Conservation (phyloP, 2,797 vertebrate species). For the Dryobates pubescens region DNA sequence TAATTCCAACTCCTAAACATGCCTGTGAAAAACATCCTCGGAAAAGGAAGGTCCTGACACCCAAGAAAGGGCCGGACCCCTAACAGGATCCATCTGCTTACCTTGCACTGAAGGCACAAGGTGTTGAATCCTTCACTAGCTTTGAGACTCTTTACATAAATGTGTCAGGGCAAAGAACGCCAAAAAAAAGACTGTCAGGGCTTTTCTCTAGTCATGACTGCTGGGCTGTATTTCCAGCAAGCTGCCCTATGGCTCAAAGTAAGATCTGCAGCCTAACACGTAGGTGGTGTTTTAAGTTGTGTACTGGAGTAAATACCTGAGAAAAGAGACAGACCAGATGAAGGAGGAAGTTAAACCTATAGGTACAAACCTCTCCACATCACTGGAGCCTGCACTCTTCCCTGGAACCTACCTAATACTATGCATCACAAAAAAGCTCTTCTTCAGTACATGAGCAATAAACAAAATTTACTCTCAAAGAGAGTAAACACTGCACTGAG, state of each 20-base stretch:
- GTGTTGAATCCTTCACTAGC: neutral
- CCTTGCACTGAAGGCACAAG: rapidly evolving
- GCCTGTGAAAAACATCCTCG: neutral
- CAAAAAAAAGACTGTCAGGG: too few relatives aligned
- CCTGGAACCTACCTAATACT: neutral
- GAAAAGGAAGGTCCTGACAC: neutral
- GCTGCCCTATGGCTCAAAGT: neutral
- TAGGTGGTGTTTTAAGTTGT: neutral
- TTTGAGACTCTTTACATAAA: neutral
- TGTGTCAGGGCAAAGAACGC: neutral
- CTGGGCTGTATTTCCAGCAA: neutral
- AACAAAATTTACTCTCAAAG: neutral
- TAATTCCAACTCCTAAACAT: neutral
- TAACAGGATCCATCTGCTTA: neutral
- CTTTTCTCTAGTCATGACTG: neutral
- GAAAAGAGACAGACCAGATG: neutral
- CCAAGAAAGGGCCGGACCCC: neutral
- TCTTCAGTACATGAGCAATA: neutral
- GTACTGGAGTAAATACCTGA: neutral
- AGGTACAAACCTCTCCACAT: neutral
- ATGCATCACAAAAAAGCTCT: neutral
- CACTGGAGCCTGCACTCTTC: neutral
- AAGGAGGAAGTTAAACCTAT: neutral
- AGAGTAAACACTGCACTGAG: neutral
- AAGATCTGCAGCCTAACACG: neutral